Evolutionary conservation across 1,140 invertebrate species (phyloP).

Genomic region (Dreissena polymorpha): DNA sequence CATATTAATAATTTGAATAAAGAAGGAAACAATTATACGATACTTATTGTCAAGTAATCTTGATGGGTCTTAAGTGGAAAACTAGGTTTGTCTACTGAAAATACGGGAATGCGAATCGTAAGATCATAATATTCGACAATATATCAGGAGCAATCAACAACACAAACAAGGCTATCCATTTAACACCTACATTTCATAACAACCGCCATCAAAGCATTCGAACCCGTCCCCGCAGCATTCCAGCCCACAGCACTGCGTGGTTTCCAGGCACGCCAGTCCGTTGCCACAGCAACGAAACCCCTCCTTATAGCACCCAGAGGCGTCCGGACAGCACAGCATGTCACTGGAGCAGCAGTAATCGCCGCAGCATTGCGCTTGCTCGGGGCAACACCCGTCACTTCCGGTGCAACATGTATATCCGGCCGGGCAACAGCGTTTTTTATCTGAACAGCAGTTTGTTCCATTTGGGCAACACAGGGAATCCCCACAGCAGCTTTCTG

Average conservation of each 20-base stretch:
- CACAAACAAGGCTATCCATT: background rate
- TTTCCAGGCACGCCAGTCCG: constrained; percentile 26
- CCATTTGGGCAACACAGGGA: constrained; percentile 33
- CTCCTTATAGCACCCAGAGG: constrained; percentile 31
- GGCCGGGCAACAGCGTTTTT: constrained; percentile 38
- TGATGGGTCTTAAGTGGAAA: too few relatives aligned
- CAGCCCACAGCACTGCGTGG: constrained; percentile 12
- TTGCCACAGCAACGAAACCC: constrained; percentile 39
- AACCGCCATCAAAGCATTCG: constrained; percentile 19
- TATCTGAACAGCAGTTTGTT: constrained; percentile 28
- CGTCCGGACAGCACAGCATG: constrained; percentile 38
- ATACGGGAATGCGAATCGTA: too few relatives aligned
- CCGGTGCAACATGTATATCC: constrained; percentile 36
- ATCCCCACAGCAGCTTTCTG: constrained; percentile 43
- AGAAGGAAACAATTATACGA: too few relatives aligned
- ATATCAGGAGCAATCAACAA: too few relatives aligned
- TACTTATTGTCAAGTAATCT: too few relatives aligned
- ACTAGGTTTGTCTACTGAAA: too few relatives aligned
- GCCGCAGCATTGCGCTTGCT: constrained; percentile 33
- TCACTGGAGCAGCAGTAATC: constrained; percentile 38
- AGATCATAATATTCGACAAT: too few relatives aligned
- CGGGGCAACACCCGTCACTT: constrained; percentile 33
- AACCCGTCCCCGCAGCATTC: constrained; percentile 13
- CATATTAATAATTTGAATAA: too few relatives aligned
- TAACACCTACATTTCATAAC: constrained; percentile 29